Base-by-base conservation (phyloP, 2,888 invertebrate genomes). In the Dichetophora obliterata region DNA sequence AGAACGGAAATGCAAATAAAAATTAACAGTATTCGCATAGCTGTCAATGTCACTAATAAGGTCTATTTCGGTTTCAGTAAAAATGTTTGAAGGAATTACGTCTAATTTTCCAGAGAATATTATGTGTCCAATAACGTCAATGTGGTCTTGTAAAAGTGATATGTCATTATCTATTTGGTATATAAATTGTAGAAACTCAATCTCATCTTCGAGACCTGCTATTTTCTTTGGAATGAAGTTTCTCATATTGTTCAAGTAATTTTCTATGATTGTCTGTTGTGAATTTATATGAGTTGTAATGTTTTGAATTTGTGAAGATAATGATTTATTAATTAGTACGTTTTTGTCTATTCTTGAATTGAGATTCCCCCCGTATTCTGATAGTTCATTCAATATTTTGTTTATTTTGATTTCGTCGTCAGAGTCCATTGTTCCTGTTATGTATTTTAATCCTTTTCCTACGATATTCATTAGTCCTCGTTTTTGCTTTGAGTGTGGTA, bases 131-230 rank as follows among this genome's bases (percentile, higher is more conserved):
- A 61, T 69, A 54, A 79, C 76, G 34, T 79, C 72, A 24, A 80
- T 77, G 48, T 80, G 78, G 22, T 78, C 71, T 52, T 74, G 52
- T 27, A 80, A 65, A 27, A 79, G 57, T 9, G 57, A 11, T 43
- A 79, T 79, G 57, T 79, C 79, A 37, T 79, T 77, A 16, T 81
- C 68, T 52, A 82, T 75, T 72, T 79, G 81, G 65, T 81, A 79
- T 6, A 77, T 19, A 16, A 81, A 73, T 74, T 78, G 63, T 22
- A 82, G 57, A 54, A 75, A 80, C 69, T 61, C 43, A 24, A 82
- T 9, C 75, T 82, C 80, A 43, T 80, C 79, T 69, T 82, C 78
- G 63, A 82, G 5, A 5, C 59, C 78, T 14, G 63, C 63, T 52
- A 80, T 77, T 73, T 77, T 77, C 66, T 76, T 77, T 76, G 70